Evolutionary conservation across 92 coral and sea anemone species (phyloP).

Genomic region (Epizoanthus stellaris): DNA sequence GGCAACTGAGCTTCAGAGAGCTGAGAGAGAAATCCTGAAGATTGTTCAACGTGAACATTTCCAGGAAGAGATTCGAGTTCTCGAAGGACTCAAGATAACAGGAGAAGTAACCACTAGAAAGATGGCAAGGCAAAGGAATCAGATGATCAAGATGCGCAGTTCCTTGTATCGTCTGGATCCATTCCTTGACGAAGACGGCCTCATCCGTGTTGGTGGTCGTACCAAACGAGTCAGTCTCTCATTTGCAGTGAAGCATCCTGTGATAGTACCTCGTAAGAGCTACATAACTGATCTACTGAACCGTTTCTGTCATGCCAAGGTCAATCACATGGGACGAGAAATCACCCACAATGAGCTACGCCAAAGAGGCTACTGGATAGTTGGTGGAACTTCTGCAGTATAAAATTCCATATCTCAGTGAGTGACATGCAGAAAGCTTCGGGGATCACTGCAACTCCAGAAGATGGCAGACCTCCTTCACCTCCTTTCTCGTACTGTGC

Average conservation of each 20-base stretch:
- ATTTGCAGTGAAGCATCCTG: neutral
- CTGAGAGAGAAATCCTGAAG: too few species aligned
- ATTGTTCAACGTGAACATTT: too few species aligned
- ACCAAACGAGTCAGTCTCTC: neutral
- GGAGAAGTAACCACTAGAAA: neutral
- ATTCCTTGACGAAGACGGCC: neutral
- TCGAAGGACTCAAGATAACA: too few species aligned
- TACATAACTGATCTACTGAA: conserved; percentile 3
- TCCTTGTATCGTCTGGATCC: neutral
- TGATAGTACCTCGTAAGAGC: neutral
- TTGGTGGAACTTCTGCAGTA: conserved; percentile 46
- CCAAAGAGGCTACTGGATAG: conserved; percentile 47
- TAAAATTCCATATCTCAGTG: conserved; percentile 29
- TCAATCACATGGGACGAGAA: neutral
- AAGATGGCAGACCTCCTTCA: neutral
- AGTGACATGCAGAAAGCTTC: conserved; percentile 41
- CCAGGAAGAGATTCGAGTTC: too few species aligned
- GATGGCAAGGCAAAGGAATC: neutral
- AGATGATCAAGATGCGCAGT: neutral
- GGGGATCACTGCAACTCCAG: neutral
- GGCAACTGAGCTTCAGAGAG: too few species aligned
- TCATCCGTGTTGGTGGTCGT: neutral
- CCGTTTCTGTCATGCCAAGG: conserved; percentile 14
- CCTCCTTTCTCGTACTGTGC: conserved; percentile 7
- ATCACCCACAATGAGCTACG: conserved; percentile 50